Conservation (phyloP, 2,888 invertebrate genomes). For the Blera fallax region DNA sequence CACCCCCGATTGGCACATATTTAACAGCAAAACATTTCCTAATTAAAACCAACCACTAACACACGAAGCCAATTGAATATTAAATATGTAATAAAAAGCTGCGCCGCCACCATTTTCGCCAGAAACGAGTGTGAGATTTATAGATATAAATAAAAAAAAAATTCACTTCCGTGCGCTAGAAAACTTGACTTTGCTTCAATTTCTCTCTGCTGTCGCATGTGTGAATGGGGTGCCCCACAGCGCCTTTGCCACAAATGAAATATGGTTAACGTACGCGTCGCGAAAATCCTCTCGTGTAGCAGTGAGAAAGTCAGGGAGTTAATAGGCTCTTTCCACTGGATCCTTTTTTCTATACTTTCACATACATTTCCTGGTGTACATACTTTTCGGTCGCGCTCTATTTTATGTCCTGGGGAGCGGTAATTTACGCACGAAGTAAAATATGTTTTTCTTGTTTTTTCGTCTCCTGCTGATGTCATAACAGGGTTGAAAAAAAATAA, state of each 20-base stretch:
- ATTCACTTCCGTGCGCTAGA: slow-evolving; percentile 9
- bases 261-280: slow-evolving; percentile 38
- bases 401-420: slow-evolving; percentile 52
- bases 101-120: neutral
- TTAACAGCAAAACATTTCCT: slow-evolving; percentile 21
- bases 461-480: slow-evolving; percentile 45
- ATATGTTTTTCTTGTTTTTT: slow-evolving; percentile 42
- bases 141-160: neutral
- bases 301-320: slow-evolving; percentile 29
- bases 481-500: neutral
- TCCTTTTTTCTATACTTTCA: neutral
- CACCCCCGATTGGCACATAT: neutral
- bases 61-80: slow-evolving; percentile 49
- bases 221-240: slow-evolving; percentile 14
- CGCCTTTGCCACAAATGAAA: slow-evolving; percentile 14
- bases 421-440: slow-evolving; percentile 45
- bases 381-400: slow-evolving; percentile 36
- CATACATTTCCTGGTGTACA: slow-evolving; percentile 10
- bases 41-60: slow-evolving; percentile 43
- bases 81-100: slow-evolving; percentile 49
- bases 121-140: slow-evolving; percentile 29
- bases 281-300: slow-evolving; percentile 13
- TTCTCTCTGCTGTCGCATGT: slow-evolving; percentile 10
- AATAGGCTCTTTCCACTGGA: slow-evolving; percentile 34
- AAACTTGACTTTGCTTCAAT: neutral